Base-by-base conservation (phyloP, 2,113 vertebrate species). In the Puffinus mauretanicus region DNA sequence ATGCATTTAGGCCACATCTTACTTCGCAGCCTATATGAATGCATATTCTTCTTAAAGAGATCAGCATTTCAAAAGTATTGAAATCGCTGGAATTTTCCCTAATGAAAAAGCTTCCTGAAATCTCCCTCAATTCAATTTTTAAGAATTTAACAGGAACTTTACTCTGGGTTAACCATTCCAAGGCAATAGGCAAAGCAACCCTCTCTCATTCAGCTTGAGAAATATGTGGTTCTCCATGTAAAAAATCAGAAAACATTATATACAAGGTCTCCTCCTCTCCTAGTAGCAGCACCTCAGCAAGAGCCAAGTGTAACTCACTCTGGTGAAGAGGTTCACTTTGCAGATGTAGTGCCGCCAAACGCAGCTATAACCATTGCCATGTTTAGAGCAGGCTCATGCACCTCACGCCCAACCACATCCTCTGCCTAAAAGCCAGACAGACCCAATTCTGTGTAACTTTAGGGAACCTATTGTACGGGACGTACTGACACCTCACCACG, bases 141-240 rank as follows among this genome's bases (percentile, higher is more conserved):
- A 86, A 65, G 26, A 88, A 65, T 44, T 87, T 47, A 62, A 44
- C 8, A 36, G 8, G 47, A 71, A 55, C 9, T 62, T 72, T 36
- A 52, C 72, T 80, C 13, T 57, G 32, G 16, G 12, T 57, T 85
- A 55, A 64, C 3, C 73, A 27, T 40, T 40, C 40, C 62, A 69
- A 69, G 36, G 21, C 24, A 69, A 24, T 4, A 78, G 14, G 52
- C 11, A 72, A 61, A 80, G 10, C 4, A 88, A 49, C 16, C 7
- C 27, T 78, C 52, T 69, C 21, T 40, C 38, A 13, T 19, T 58
- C 51, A 64, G 6, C 26, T 27, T 6, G 8, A 34, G 32, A 75
- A 1, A 15, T 4, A 10, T 0, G 1, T 8, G 36, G 13, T 2
- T 79, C 22, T 60, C 66, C 57, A 64, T 0, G 6, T 15, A 64